Base-by-base conservation (phyloP, 2,797 vertebrate species). In the Sebastes miniatus region DNA sequence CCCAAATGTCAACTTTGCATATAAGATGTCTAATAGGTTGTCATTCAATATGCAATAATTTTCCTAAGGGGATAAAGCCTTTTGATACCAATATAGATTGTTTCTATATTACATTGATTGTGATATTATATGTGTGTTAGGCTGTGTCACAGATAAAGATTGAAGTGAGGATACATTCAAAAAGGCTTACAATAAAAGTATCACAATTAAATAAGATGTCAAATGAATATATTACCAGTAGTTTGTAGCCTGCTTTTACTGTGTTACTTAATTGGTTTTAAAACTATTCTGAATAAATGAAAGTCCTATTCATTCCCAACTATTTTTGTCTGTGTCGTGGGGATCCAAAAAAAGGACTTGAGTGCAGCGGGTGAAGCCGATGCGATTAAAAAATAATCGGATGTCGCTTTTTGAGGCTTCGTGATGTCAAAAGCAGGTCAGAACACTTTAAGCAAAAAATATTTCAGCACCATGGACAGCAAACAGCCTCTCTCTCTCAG, bases 381-480 rank as follows among this genome's bases (percentile, higher is more conserved):
- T 10, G 64, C 8, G 20, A 77, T 87, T 77, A 87, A 88, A 90
- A 77, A 83, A 77, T 77, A 70, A 87, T 80, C 18, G 0, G 71
- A 67, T 65, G 63, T 73, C 12, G 2, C 76, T 62, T 68, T 52
- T 65, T 52, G 47, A 78, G 84, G 58, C 69, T 76, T 56, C 2
- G 6, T 39, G 62, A 72, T 5, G 65, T 71, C 59, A 34, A 56
- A 7, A 6, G 56, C 31, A 64, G 80, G 72, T 78, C 76, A 76
- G 65, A 58, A 67, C 62, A 22, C 68, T 61, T 75, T 43, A 52
- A 71, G 16, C 43, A 1, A 11, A 74, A 74, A 61, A 73, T 5
- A 77, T 66, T 78, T 86, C 82, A 88, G 86, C 72, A 77, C 77
- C 83, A 74, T 5, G 83, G 82, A 90, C 83, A 89, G 84, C 6